These are phyloP conservation scores for Anodontia alba DNA, from an alignment of 2,888 invertebrate species.

Conservation along the genomic window DNA sequence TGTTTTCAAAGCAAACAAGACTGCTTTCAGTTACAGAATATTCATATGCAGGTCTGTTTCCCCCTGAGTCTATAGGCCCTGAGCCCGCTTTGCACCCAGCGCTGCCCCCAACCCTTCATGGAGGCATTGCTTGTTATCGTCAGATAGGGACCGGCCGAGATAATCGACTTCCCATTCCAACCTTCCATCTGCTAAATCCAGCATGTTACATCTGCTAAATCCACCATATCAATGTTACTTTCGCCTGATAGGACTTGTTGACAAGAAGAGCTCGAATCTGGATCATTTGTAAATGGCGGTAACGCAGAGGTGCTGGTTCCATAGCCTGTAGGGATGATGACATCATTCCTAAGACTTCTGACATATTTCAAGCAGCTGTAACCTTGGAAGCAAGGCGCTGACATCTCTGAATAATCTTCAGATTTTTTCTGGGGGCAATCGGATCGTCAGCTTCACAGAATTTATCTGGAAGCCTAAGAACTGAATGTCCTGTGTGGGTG, in stretches of 20 bases:
- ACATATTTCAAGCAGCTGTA: constrained; percentile 17
- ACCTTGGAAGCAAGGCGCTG: not conserved
- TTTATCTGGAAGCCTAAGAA: not conserved
- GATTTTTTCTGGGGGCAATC: not conserved
- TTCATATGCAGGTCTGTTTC: constrained; percentile 8
- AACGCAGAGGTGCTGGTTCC: constrained; percentile 18
- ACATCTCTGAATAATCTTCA: constrained; percentile 17
- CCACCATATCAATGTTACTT: not conserved
- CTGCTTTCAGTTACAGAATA: not conserved
- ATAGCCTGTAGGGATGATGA: constrained; percentile 21
- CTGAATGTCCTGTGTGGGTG: not conserved
- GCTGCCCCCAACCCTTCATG: constrained; percentile 35
- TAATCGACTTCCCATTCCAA: constrained; percentile 32
- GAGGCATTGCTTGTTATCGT: constrained; percentile 37
- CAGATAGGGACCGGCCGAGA: constrained; percentile 22
- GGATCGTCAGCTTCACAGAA: not conserved
- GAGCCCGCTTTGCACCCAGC: constrained; percentile 4
- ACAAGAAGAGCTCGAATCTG: constrained; percentile 24
- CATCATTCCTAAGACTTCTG: constrained; percentile 20
- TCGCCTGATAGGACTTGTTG: constrained; percentile 23
- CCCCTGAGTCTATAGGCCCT: constrained; percentile 27
- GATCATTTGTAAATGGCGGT: constrained; percentile 25
- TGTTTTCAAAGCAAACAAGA: not conserved
- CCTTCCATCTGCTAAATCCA: constrained; percentile 18
- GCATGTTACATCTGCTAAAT: constrained; percentile 26